Conservation (phyloP, 2,888 invertebrate genomes). For the Carterocephalus palaemon region DNA sequence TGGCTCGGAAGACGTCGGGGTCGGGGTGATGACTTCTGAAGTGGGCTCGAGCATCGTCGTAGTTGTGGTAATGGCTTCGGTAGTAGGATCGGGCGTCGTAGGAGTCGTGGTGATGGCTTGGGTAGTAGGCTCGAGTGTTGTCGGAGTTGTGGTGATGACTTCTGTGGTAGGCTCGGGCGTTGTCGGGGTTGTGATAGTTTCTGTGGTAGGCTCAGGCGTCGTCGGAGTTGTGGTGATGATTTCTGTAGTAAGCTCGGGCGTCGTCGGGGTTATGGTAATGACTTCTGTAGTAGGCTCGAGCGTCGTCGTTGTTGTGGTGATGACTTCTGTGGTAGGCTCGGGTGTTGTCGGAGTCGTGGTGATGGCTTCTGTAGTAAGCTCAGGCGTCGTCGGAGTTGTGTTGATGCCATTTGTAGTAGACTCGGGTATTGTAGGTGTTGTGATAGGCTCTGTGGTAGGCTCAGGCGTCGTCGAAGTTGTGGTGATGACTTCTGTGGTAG, state of each 20-base stretch:
- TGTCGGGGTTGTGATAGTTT: not conserved
- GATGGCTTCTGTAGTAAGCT: slow-evolving; percentile 10
- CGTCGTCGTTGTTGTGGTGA: slow-evolving; percentile 20
- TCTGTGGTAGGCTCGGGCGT: not conserved
- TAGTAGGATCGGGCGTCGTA: slow-evolving; percentile 7
- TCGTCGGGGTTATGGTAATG: not conserved
- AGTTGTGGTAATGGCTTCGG: slow-evolving; percentile 5
- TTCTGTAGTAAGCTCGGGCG: not conserved
- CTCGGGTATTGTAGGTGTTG: not conserved
- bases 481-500: slow-evolving; percentile 9
- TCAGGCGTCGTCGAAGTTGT: not conserved
- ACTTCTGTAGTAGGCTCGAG: slow-evolving; percentile 13
- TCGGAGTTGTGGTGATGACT: not conserved
- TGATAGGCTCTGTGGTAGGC: not conserved
- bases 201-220: slow-evolving; percentile 7
- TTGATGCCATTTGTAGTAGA: slow-evolving; percentile 5
- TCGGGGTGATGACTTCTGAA: slow-evolving; percentile 4
- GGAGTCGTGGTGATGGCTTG: not conserved
- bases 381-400: slow-evolving; percentile 9
- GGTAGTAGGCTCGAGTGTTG: not conserved
- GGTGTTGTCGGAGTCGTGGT: slow-evolving; percentile 9
- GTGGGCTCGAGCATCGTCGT: slow-evolving; percentile 16
- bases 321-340: slow-evolving; percentile 14
- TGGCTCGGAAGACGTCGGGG: no score
- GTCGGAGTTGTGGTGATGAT: slow-evolving; percentile 20